Conservation (phyloP, 2,113 vertebrate genomes). For the Chauna torquata region DNA sequence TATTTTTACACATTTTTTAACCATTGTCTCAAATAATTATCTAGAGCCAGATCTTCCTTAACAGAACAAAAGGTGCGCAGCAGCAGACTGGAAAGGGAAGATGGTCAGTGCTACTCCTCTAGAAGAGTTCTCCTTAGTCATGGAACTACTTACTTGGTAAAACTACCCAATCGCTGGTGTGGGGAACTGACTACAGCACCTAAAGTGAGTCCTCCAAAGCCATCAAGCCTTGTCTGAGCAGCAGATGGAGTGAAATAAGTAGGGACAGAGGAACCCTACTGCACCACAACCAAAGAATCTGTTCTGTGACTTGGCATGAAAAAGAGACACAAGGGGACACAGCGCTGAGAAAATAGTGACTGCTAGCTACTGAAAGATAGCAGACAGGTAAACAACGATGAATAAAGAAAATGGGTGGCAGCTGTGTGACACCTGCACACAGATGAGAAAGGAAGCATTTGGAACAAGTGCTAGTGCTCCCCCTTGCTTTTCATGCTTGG, state of each 20-base stretch:
- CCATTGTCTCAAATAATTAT: neutral
- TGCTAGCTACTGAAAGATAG: neutral
- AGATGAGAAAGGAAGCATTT: neutral
- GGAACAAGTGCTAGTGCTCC: neutral
- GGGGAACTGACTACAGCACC: neutral
- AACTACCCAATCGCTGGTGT: neutral
- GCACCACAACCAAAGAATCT: neutral
- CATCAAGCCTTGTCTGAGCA: neutral
- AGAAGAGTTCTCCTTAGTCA: neutral
- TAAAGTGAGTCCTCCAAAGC: neutral
- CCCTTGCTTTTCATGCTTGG: neutral
- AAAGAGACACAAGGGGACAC: neutral
- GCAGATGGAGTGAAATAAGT: neutral
- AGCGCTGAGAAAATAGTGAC: neutral
- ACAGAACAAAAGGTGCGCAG: neutral
- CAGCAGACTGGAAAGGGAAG: neutral
- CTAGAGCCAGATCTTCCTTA: neutral
- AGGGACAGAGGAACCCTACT: neutral
- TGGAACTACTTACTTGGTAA: neutral
- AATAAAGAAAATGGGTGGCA: neutral
- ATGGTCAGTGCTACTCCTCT: neutral
- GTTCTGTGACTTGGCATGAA: neutral
- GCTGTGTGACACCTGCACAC: neutral
- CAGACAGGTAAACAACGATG: neutral
- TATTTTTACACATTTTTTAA: neutral